These are phyloP conservation scores for Sphyrna mokarran DNA, from an alignment of 2,113 vertebrate species.

Conservation along the genomic window DNA sequence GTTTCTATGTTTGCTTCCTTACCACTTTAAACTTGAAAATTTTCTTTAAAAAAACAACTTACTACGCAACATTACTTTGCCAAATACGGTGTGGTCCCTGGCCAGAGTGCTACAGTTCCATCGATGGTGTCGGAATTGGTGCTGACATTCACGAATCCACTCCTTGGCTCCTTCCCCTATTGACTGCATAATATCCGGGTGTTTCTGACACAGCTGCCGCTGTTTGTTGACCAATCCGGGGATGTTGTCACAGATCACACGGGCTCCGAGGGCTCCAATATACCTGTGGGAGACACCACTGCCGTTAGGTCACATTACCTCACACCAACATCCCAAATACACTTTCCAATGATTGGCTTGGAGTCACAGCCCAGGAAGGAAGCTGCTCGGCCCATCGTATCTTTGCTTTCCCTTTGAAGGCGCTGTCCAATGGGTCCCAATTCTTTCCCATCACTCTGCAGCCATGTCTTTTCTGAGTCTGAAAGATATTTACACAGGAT, in stretches of 20 bases:
- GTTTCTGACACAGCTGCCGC: conserved; percentile 85
- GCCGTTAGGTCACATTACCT: not conserved
- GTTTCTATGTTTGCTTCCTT: not conserved
- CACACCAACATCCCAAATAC: not conserved
- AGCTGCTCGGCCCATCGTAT: not conserved
- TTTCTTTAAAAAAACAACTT: conserved; percentile 50
- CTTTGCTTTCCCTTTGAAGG: not conserved
- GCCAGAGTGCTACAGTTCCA: conserved; percentile 98
- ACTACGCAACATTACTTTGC: conserved; percentile 91
- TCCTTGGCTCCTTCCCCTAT: conserved; percentile 92
- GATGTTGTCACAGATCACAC: conserved; percentile 95
- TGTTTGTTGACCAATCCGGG: conserved; percentile 93
- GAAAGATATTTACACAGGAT: not conserved
- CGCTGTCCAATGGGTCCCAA: not conserved
- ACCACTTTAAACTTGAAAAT: not conserved
- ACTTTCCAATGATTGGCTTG: too few species aligned
- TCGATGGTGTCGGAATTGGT: conserved; percentile 94
- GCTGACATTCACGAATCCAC: conserved; percentile 95
- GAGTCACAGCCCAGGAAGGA: not conserved
- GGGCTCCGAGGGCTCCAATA: conserved; percentile 84
- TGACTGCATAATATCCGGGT: conserved; percentile 95
- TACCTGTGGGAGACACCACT: conserved; percentile 63
- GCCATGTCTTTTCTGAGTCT: not conserved
- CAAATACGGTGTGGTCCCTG: conserved; percentile 91
- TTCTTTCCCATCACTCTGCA: not conserved